Evolutionary conservation across 2,113 vertebrate genomes (phyloP).

Genomic region (Cisticola juncidis): DNA sequence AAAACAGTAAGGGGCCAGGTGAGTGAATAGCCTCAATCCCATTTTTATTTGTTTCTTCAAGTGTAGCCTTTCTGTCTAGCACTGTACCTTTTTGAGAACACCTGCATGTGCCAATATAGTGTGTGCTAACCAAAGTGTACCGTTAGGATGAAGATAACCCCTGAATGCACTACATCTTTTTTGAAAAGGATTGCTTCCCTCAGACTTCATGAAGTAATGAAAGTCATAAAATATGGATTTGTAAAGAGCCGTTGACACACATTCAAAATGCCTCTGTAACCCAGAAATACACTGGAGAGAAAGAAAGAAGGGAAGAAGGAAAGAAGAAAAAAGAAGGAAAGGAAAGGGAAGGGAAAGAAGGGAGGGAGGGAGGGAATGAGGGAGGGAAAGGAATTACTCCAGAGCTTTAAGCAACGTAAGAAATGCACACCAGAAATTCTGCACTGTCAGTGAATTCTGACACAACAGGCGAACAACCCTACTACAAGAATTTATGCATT

Average conservation of each 20-base stretch:
- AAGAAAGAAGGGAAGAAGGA: not conserved
- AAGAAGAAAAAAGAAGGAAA: not conserved
- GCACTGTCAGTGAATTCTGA: not conserved
- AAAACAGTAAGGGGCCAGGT: not conserved
- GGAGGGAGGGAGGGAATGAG: no score
- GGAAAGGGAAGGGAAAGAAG: not conserved
- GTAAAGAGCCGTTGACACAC: not conserved
- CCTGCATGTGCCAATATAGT: not conserved
- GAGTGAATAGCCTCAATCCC: not conserved
- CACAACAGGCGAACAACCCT: fast-evolving
- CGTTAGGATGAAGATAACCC: not conserved
- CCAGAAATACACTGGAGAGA: not conserved
- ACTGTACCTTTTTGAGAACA: not conserved
- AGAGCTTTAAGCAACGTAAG: not conserved
- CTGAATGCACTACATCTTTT: not conserved
- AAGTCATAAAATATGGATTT: not conserved
- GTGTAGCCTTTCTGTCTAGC: not conserved
- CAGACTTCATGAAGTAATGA: not conserved
- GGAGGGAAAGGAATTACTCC: not conserved
- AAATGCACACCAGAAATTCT: not conserved
- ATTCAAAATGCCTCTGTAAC: not conserved
- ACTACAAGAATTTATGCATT: not conserved
- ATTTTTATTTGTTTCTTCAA: not conserved
- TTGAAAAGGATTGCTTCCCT: not conserved
- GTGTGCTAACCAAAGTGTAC: not conserved